phyloP scores from a whole-genome alignment of 2,797 vertebrate genomes.

The Sebastes steindachneri region DNA sequence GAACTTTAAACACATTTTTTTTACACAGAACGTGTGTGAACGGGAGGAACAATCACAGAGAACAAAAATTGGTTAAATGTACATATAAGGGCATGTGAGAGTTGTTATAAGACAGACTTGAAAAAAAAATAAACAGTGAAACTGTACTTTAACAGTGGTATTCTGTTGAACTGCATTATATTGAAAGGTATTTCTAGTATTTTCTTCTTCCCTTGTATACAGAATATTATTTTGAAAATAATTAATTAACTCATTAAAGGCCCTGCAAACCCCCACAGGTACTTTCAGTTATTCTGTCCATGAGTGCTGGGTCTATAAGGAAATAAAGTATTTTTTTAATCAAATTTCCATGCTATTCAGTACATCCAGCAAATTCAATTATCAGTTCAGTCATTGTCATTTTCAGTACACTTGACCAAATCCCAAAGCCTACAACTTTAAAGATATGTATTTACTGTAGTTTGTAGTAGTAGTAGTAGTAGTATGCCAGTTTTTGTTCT shows the following conservation, averaged over 20 bases:
- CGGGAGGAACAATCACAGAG: not conserved
- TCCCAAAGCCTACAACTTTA: not conserved
- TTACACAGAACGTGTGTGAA: not conserved
- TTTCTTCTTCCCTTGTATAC: not conserved
- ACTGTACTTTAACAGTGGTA: not conserved
- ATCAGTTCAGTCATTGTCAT: not conserved
- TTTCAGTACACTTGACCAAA: not conserved
- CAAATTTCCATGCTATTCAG: not conserved
- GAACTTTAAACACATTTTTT: not conserved
- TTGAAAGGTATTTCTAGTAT: not conserved
- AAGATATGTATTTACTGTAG: not conserved
- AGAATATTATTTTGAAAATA: not conserved
- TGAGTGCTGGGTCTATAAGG: not conserved
- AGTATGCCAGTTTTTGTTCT: not conserved
- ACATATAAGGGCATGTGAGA: not conserved
- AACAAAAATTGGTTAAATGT: not conserved
- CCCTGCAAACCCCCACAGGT: not conserved
- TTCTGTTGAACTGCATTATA: not conserved
- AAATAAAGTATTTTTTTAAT: not conserved
- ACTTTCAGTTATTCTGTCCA: not conserved
- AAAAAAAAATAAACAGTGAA: not conserved
- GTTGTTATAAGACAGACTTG: not conserved
- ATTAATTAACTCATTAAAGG: not conserved
- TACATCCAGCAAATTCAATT: not conserved
- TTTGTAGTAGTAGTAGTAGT: too few relatives aligned